A percentile compares a stretch with the other conserved stretches of the same genome.
These are phyloP conservation scores for Fulica atra DNA, from an alignment of 2,113 vertebrate species.

Conservation along the genomic window DNA sequence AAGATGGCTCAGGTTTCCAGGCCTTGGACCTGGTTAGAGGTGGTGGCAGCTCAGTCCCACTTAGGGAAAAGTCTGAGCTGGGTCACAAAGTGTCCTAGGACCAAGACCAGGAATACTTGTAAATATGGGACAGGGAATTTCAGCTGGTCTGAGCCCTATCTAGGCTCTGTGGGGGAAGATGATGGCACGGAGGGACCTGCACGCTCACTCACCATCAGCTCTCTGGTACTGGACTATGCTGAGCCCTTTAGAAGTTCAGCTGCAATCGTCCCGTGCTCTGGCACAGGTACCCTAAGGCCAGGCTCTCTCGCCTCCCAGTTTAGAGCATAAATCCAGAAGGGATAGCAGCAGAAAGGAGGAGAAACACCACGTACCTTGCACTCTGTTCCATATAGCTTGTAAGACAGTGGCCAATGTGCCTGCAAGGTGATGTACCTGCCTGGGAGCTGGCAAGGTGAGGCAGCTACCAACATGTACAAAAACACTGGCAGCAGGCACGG, in stretches of 20 bases:
- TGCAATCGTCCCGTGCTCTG: background rate
- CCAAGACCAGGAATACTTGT: background rate
- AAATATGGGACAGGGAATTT: background rate
- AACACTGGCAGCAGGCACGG: background rate
- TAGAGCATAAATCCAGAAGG: background rate
- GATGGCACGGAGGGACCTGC: no score
- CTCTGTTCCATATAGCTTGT: background rate
- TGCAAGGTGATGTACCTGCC: background rate
- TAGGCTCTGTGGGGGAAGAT: background rate
- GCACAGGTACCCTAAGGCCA: fast-evolving
- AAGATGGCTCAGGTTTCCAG: background rate
- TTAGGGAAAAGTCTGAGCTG: background rate
- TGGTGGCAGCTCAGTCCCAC: background rate
- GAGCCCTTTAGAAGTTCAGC: background rate
- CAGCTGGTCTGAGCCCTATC: background rate
- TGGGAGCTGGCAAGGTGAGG: background rate
- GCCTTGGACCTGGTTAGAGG: background rate
- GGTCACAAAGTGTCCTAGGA: background rate
- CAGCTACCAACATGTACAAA: background rate
- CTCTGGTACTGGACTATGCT: background rate
- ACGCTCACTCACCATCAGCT: background rate
- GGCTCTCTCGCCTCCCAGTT: background rate
- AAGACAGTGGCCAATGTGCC: background rate
- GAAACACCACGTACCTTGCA: background rate
- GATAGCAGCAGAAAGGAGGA: background rate